phyloP scores from a whole-genome alignment of 2,113 vertebrate genomes.

The Lamprotornis superbus region DNA sequence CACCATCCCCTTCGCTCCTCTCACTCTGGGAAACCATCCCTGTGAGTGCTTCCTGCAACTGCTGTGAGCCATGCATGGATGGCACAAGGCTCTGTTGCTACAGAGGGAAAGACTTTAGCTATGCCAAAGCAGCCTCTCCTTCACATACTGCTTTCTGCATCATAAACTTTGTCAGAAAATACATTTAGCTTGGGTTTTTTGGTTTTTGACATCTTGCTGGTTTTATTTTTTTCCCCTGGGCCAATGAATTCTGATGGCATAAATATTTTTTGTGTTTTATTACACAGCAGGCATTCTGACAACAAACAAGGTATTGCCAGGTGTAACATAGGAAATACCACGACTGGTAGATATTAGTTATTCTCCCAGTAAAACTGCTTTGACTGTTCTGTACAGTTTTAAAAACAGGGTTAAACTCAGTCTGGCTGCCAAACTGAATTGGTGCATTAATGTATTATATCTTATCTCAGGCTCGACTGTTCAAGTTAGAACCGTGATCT shows the following conservation, averaged over 20 bases:
- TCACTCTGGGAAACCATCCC: neutral
- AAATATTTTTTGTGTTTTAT: neutral
- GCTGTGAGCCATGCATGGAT: neutral
- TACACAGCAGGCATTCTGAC: neutral
- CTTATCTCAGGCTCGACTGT: neutral
- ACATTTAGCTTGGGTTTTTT: neutral
- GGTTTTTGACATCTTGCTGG: neutral
- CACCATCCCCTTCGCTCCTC: neutral
- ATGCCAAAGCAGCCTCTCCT: neutral
- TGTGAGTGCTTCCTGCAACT: neutral
- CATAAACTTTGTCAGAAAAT: neutral
- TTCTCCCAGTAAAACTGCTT: neutral
- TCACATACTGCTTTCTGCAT: rapidly evolving
- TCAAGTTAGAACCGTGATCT: neutral
- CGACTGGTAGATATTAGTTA: neutral
- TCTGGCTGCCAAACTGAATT: neutral
- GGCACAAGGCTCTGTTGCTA: neutral
- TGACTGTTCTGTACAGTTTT: neutral
- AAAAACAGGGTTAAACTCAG: neutral
- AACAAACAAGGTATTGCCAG: neutral
- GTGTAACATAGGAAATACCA: neutral
- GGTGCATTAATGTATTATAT: neutral
- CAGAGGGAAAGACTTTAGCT: neutral
- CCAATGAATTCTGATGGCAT: neutral
- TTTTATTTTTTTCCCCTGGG: rapidly evolving